Evolutionary conservation across 2,797 vertebrate species (phyloP).

Genomic region (Huso huso): DNA sequence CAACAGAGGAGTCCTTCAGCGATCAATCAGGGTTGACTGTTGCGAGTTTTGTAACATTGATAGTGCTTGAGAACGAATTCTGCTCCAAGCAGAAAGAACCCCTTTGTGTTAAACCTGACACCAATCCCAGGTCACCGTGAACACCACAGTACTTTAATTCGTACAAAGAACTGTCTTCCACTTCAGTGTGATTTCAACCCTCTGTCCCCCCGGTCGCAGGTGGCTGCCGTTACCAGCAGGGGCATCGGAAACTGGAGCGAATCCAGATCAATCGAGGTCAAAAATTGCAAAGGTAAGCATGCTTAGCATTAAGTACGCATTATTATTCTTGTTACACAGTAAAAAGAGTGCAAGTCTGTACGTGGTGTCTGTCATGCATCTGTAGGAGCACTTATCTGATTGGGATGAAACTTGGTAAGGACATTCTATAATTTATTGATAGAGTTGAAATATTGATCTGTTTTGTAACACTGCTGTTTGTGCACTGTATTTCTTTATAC

Average conservation of each 20-base stretch:
- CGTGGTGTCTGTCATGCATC: not conserved
- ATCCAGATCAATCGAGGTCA: slow-evolving; percentile 76
- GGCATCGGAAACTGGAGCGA: slow-evolving; percentile 90
- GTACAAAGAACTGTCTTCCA: not conserved
- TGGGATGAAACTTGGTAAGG: not conserved
- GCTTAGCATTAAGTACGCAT: not conserved
- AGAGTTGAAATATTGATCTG: not conserved
- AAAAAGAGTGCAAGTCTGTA: not conserved
- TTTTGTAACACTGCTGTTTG: not conserved
- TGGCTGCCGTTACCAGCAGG: slow-evolving; percentile 86
- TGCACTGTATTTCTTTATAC: too few relatives aligned
- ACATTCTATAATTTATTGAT: not conserved
- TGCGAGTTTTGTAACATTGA: too few relatives aligned
- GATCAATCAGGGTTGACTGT: too few relatives aligned
- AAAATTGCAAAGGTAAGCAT: slow-evolving; percentile 66
- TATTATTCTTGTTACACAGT: not conserved
- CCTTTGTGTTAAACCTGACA: too few relatives aligned
- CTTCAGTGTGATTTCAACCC: not conserved
- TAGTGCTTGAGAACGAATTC: not conserved
- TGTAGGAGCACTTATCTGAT: not conserved
- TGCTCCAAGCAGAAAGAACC: too few relatives aligned
- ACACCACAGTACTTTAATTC: too few relatives aligned
- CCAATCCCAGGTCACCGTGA: too few relatives aligned
- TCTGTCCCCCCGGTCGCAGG: slow-evolving; percentile 52
- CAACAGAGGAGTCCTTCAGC: too few relatives aligned